Base-by-base conservation (phyloP, 2,888 invertebrate species). In the Hylaea fasciaria region DNA sequence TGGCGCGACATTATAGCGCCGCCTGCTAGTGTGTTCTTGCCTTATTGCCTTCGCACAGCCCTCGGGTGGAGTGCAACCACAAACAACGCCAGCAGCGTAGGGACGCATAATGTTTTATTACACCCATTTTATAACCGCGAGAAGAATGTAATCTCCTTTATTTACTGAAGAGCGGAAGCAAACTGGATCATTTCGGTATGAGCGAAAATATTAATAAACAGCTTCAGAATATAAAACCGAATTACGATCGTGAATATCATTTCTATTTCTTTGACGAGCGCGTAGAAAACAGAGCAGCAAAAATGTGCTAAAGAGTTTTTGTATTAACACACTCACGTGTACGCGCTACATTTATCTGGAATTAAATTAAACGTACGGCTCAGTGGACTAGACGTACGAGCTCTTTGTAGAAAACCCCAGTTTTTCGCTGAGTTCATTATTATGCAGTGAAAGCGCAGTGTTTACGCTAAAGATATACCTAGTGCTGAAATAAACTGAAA, bases 71-170 rank as follows among this genome's bases (percentile, higher is more conserved):
- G 84, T 87, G 87, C 85, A 89, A 77, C 84, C 83, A 81, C 87
- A 85, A 87, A 88, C 86, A 87, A 85, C 73, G 71, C 66, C 69
- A 40, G 63, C 78, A 41, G 63, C 78, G 79, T 74, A 81, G 81
- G 83, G 83, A 82, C 85, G 80, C 86, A 83, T 87, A 81, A 88
- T 88, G 83, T 88, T 89, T 89, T 89, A 89, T 88, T 85, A 88
- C 72, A 78, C 76, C 78, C 80, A 81, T 85, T 87, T 86, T 85
- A 89, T 81, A 87, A 83, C 88, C 85, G 74, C 82, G 77, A 79
- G 81, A 84, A 86, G 82, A 85, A 86, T 86, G 83, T 85, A 86
- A 88, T 89, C 86, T 84, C 73, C 80, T 81, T 82, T 88, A 86
- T 85, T 86, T 86, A 83, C 81, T 76, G 77, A 80, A 80, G 76